A percentile compares a stretch with the other conserved stretches of the same genome.
Evolutionary conservation across 2,113 vertebrate species (phyloP).

Genomic region (Choloepus hoffmanni): DNA sequence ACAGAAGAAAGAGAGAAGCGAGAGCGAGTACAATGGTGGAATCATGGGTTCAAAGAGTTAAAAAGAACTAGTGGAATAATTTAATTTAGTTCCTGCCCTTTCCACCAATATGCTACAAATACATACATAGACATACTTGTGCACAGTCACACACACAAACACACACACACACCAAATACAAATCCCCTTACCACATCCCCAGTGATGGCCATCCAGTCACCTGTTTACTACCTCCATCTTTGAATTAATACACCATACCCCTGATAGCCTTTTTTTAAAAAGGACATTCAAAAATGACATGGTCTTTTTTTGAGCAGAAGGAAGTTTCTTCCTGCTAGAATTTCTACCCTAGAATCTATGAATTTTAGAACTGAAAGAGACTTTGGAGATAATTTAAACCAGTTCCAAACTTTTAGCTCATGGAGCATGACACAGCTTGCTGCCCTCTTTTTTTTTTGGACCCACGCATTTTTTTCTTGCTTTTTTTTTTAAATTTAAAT

Average conservation of each 20-base stretch:
- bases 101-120: background rate
- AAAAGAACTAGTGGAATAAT: background rate
- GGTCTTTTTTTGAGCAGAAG: background rate
- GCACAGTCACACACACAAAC: background rate
- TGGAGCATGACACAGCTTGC: background rate
- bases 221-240: background rate
- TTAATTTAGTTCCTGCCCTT: background rate
- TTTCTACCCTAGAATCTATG: background rate
- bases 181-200: background rate
- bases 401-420: background rate
- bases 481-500: background rate
- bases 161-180: background rate
- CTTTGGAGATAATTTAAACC: background rate
- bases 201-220: background rate
- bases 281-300: background rate
- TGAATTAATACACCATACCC: background rate
- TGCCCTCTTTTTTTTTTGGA: background rate
- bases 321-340: background rate
- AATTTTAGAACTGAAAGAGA: conserved; percentile 49
- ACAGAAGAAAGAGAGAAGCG: background rate
- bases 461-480: background rate
- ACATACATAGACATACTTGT: background rate
- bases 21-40: background rate
- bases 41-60: background rate
- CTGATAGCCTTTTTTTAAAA: conserved; percentile 27